A percentile compares a stretch with the other conserved stretches of the same genome.
These are phyloP conservation scores for Macroglossus sobrinus DNA, from an alignment of 2,113 vertebrate genomes.

Conservation along the genomic window DNA sequence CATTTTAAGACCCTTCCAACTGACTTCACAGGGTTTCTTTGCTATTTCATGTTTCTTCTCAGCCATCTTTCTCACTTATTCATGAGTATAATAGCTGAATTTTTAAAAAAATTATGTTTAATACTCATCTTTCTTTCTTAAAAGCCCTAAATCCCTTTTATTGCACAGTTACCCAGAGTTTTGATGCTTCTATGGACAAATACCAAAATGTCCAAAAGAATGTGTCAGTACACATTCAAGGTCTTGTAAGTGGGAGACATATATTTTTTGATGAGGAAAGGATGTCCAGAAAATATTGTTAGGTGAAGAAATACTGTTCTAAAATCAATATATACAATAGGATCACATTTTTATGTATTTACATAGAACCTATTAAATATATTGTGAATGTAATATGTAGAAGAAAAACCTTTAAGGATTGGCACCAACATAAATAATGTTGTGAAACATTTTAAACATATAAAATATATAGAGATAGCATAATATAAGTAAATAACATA, in stretches of 20 bases:
- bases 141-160: neutral
- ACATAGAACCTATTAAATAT: neutral
- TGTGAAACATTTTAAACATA: constrained; percentile 7
- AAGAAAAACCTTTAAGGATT: neutral
- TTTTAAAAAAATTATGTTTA: neutral
- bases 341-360: neutral
- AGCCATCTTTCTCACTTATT: neutral
- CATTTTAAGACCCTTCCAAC: neutral
- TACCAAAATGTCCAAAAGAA: neutral
- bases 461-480: neutral
- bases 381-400: neutral
- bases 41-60: neutral
- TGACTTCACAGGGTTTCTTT: neutral
- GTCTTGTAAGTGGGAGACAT: neutral
- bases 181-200: neutral
- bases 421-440: neutral
- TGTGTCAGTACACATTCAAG: neutral
- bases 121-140: neutral
- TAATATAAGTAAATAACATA: neutral
- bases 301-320: neutral
- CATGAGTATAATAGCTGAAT: neutral
- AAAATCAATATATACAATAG: neutral
- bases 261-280: neutral
- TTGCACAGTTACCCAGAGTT: neutral
- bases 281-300: neutral